Conservation (phyloP, 1,140 invertebrate genomes). For the Ceratosolen fusciceps region DNA sequence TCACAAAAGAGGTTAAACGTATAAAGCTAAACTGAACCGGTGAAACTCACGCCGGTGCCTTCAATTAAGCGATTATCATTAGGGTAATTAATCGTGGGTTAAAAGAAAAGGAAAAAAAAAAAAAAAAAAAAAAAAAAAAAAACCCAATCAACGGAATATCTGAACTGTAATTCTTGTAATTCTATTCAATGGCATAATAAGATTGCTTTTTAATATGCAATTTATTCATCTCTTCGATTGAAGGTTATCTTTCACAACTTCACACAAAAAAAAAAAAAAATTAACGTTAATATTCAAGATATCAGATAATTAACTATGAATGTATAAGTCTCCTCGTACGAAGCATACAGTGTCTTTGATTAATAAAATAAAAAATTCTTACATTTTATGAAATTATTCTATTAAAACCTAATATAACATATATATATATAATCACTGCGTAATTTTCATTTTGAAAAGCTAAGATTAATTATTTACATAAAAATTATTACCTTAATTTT, state of each 20-base stretch:
- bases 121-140: too few species aligned
- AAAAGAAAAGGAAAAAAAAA: too few species aligned
- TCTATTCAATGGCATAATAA: not conserved
- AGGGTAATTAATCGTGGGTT: too few species aligned
- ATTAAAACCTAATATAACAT: not conserved
- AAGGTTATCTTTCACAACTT: not conserved
- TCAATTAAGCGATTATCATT: too few species aligned
- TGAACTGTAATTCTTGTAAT: not conserved
- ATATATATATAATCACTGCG: too few species aligned
- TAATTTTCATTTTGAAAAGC: too few species aligned
- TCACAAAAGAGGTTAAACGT: too few species aligned
- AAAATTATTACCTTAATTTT: too few species aligned
- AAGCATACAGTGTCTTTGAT: not conserved
- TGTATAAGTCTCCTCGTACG: not conserved
- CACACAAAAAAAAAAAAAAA: too few species aligned
- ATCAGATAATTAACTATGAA: conserved; percentile 5
- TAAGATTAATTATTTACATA: too few species aligned
- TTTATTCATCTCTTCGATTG: conserved; percentile 25
- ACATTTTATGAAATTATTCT: not conserved
- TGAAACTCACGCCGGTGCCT: too few species aligned
- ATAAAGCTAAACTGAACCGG: too few species aligned
- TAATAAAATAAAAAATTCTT: not conserved
- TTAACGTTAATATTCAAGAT: not conserved
- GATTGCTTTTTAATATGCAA: conserved; percentile 24
- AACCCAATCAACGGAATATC: not conserved